Evolutionary conservation across 2,113 vertebrate species (phyloP).

Genomic region (Suncus etruscus): DNA sequence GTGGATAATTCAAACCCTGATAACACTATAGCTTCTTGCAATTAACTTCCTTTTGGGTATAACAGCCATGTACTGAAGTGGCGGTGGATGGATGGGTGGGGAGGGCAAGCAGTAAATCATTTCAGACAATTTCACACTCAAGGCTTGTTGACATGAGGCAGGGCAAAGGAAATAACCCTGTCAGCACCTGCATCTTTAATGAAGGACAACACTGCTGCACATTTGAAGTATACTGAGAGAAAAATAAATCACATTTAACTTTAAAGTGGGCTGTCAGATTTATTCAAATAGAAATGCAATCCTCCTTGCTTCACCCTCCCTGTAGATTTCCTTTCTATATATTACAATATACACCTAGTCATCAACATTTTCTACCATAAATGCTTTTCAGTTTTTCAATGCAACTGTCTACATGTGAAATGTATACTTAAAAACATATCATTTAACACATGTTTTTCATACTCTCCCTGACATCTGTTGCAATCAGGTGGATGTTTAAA

Average conservation of each 20-base stretch:
- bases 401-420: background rate
- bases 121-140: conserved; percentile 62
- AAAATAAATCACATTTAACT: conserved; percentile 67
- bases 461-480: conserved; percentile 18
- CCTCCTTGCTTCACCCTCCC: background rate
- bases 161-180: conserved; percentile 68
- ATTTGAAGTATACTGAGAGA: conserved; percentile 29
- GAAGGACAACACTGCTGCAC: conserved; percentile 11
- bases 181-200: conserved; percentile 69
- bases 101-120: conserved; percentile 59
- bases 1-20: background rate
- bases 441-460: conserved; percentile 37
- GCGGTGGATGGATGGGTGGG: background rate
- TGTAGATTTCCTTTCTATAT: background rate
- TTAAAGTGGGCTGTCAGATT: conserved; percentile 49
- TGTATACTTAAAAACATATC: conserved; percentile 18
- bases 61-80: conserved; percentile 11
- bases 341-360: conserved; percentile 3
- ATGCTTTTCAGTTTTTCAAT: background rate
- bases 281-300: conserved; percentile 56
- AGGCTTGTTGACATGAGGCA: conserved; percentile 67
- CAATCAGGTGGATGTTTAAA: conserved; percentile 15
- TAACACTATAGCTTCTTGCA: background rate
- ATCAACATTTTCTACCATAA: background rate
- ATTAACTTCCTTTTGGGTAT: background rate